These are phyloP conservation scores for Brachionus paranguensis DNA, from an alignment of 1,140 invertebrate genomes.

Conservation along the genomic window DNA sequence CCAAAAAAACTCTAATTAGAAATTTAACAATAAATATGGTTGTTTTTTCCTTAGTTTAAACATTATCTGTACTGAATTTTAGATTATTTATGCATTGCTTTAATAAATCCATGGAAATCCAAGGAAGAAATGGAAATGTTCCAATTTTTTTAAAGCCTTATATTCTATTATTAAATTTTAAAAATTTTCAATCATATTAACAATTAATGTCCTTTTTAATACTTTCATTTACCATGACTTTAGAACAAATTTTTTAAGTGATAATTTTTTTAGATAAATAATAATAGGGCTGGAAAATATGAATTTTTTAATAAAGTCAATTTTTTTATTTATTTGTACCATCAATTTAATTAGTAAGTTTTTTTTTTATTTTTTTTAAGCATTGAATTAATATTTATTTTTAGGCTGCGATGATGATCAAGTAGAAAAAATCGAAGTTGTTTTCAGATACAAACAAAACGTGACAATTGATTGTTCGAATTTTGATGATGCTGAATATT, in stretches of 20 bases:
- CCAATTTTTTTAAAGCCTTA: too few species aligned
- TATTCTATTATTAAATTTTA: too few species aligned
- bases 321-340: background rate
- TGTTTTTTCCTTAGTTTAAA: background rate
- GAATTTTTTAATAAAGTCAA: background rate
- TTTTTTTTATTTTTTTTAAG: background rate
- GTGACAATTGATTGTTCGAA: constrained; percentile 3
- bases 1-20: background rate
- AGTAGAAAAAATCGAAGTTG: background rate
- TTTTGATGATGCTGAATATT: background rate
- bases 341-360: constrained; percentile 3
- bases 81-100: too few species aligned
- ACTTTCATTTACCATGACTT: background rate
- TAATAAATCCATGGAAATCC: too few species aligned
- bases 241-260: background rate
- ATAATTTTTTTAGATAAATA: background rate
- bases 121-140: too few species aligned
- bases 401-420: background rate
- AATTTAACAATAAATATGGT: background rate
- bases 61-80: too few species aligned
- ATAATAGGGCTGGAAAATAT: background rate
- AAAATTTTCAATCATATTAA: too few species aligned
- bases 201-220: too few species aligned
- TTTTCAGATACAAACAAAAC: constrained; percentile 12
- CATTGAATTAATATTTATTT: background rate